These are phyloP conservation scores for Amphiduros pacificus DNA, from an alignment of 2,888 invertebrate species.

Conservation along the genomic window DNA sequence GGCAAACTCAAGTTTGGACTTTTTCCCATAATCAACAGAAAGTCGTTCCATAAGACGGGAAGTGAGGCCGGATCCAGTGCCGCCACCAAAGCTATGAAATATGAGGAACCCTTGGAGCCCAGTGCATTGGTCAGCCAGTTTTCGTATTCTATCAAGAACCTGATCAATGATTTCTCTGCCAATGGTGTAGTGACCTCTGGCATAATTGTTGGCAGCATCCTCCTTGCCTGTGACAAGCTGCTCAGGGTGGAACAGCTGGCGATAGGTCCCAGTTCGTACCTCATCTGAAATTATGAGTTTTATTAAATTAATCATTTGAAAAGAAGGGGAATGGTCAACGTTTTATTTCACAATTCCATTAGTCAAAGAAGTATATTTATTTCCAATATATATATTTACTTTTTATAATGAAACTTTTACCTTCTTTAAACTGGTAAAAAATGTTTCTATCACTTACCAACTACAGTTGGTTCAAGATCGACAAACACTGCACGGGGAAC, in stretches of 20 bases:
- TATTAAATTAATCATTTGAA: no score
- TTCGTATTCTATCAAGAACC: conserved; percentile 73
- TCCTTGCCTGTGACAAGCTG: conserved; percentile 69
- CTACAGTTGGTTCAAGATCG: conserved; percentile 94
- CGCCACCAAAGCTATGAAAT: conserved; percentile 75
- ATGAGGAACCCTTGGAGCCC: conserved; percentile 81
- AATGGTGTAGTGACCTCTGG: conserved; percentile 77
- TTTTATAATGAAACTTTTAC: no score
- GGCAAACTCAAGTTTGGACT: conserved; percentile 55
- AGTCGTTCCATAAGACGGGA: conserved; percentile 72
- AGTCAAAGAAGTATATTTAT: no score
- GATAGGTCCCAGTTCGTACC: conserved; percentile 50
- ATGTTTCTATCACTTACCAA: no score
- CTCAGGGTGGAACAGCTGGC: conserved; percentile 57
- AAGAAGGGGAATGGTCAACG: no score
- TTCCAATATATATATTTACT: no score
- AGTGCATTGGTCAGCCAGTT: conserved; percentile 75
- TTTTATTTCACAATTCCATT: no score
- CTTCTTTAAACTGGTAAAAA: no score
- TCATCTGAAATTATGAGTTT: conserved; percentile 49
- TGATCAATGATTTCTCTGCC: conserved; percentile 75
- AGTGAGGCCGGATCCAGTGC: conserved; percentile 65
- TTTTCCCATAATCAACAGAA: conserved; percentile 65
- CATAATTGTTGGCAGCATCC: conserved; percentile 85
- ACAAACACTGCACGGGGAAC: conserved; percentile 91